Conservation (phyloP, 64 coral and sea anemone genomes). For the Cladopsammia gracilis region DNA sequence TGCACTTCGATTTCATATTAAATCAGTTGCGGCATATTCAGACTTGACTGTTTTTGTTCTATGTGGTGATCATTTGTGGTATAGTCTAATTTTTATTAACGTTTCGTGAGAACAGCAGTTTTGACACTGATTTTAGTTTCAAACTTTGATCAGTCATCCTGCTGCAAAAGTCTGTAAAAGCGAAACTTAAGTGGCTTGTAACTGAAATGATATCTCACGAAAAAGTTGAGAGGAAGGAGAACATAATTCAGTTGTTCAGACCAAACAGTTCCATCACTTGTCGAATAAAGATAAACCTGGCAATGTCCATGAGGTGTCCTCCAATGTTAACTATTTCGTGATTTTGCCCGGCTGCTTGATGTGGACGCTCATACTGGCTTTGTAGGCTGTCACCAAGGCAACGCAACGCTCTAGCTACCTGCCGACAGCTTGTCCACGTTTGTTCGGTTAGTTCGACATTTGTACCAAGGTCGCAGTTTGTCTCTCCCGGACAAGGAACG, state of each 20-base stretch:
- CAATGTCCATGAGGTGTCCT: not conserved
- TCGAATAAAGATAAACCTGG: not conserved
- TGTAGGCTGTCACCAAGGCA: not conserved
- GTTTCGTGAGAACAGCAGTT: too few species aligned
- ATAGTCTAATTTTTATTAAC: too few species aligned
- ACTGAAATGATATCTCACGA: not conserved
- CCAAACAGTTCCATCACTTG: constrained; percentile 2
- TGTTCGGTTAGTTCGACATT: constrained; percentile 6
- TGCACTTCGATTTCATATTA: too few species aligned
- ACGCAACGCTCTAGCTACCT: constrained; percentile 25
- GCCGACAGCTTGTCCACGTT: not conserved
- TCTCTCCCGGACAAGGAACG: not conserved
- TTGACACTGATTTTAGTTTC: too few species aligned
- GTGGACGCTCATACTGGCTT: not conserved
- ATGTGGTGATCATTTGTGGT: too few species aligned
- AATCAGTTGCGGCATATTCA: too few species aligned
- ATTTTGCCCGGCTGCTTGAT: not conserved
- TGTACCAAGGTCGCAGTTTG: not conserved
- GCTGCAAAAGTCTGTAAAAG: too few species aligned
- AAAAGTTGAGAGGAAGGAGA: not conserved
- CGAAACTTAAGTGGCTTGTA: not conserved
- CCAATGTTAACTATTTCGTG: not conserved
- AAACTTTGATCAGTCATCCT: too few species aligned
- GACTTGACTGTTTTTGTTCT: too few species aligned
- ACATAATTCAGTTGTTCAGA: not conserved